Evolutionary conservation across 2,888 invertebrate genomes (phyloP).

Genomic region (Eucriotettix oculatus): DNA sequence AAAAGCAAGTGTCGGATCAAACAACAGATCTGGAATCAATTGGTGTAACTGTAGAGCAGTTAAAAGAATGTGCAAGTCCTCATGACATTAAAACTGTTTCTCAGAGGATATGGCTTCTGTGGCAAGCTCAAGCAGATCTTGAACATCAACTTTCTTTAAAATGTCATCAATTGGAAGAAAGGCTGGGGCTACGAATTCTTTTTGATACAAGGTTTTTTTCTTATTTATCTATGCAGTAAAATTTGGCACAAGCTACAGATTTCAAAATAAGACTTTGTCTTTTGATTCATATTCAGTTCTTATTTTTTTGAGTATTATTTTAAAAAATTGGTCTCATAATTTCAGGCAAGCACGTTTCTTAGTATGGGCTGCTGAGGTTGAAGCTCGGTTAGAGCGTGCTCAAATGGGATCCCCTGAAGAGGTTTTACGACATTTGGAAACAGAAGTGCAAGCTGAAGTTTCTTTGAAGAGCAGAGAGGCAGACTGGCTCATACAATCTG

Average conservation of each 20-base stretch:
- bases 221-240: too few species aligned
- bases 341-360: conserved; percentile 41
- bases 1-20: conserved; percentile 37
- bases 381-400: conserved; percentile 42
- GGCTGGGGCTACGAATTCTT: conserved; percentile 48
- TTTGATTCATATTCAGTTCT: too few species aligned
- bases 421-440: conserved; percentile 45
- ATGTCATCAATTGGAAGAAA: conserved; percentile 56
- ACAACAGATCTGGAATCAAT: conserved; percentile 50
- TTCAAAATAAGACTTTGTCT: too few species aligned
- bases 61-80: conserved; percentile 71
- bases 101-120: conserved; percentile 59
- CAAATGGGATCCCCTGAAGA: conserved; percentile 53
- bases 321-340: conserved; percentile 13
- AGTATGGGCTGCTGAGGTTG: conserved; percentile 52
- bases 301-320: too few species aligned
- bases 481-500: conserved; percentile 57
- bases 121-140: conserved; percentile 65
- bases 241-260: too few species aligned
- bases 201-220: conserved; percentile 34
- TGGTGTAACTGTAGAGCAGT: conserved; percentile 58
- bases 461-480: conserved; percentile 58
- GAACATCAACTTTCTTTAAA: conserved; percentile 60
- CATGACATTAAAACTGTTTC: conserved; percentile 65
- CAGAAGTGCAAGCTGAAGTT: conserved; percentile 60